A percentile compares a stretch with the other conserved stretches of the same genome.
phyloP scores from a whole-genome alignment of 2,888 invertebrate genomes.

The Tiphia femorata region DNA sequence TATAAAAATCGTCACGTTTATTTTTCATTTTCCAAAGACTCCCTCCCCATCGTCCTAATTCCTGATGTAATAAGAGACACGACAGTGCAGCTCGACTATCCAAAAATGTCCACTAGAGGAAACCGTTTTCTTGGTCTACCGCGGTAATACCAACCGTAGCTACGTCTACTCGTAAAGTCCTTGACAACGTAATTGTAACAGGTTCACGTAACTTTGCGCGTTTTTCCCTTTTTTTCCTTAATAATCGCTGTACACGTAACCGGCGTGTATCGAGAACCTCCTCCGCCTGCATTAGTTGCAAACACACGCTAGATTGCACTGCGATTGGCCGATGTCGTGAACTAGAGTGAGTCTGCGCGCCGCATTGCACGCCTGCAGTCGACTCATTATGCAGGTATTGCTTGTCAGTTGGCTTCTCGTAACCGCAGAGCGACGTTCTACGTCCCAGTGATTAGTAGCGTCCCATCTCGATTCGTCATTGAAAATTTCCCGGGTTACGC shows the following conservation, averaged over 20 bases:
- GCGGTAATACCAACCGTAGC: neutral
- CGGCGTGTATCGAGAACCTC: too few relatives aligned
- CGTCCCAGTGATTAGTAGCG: too few relatives aligned
- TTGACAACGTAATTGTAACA: neutral
- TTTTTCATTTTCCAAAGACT: constrained; percentile 11
- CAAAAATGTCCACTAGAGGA: neutral
- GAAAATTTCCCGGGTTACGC: too few relatives aligned
- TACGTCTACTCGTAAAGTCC: too few relatives aligned
- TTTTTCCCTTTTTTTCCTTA: too few relatives aligned
- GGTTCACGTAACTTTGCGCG: too few relatives aligned
- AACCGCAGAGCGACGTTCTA: constrained; percentile 48
- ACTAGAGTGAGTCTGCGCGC: constrained; percentile 46
- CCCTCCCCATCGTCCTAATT: neutral
- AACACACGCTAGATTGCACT: too few relatives aligned
- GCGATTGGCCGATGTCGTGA: too few relatives aligned
- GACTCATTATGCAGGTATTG: constrained; percentile 60
- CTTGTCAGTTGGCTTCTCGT: constrained; percentile 44
- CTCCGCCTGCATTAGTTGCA: too few relatives aligned
- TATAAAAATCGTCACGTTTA: constrained; percentile 41
- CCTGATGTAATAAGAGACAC: neutral
- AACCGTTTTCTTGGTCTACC: neutral
- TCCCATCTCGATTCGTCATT: too few relatives aligned
- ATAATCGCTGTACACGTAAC: too few relatives aligned
- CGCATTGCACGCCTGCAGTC: constrained; percentile 55
- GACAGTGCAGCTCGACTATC: neutral